phyloP scores from a whole-genome alignment of 2,888 invertebrate species.

The Nematopogon swammerdamellus region DNA sequence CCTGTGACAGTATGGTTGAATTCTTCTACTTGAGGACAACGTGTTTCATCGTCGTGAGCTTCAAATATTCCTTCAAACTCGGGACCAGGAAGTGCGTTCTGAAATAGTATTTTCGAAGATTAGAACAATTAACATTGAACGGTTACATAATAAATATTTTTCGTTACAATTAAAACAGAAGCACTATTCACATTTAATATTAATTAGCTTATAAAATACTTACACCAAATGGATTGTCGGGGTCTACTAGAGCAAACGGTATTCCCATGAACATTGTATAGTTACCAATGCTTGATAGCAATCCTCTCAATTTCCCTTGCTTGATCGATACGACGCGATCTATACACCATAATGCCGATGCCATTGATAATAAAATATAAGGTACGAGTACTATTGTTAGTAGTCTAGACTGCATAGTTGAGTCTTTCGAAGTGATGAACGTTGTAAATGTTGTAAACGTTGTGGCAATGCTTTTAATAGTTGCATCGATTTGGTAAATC shows the following conservation, averaged over 20 bases:
- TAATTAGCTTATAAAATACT: background rate
- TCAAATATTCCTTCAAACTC: constrained; percentile 5
- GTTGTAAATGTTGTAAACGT: too few species aligned
- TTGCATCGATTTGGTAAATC: too few species aligned
- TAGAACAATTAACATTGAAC: too few species aligned
- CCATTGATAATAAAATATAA: too few species aligned
- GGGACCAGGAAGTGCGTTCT: background rate
- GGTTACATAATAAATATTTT: too few species aligned
- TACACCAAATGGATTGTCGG: background rate
- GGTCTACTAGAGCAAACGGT: background rate
- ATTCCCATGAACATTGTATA: background rate
- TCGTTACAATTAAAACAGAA: too few species aligned
- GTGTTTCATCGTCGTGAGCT: constrained; percentile 1
- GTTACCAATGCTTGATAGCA: background rate
- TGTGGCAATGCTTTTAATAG: too few species aligned
- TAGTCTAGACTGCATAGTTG: too few species aligned
- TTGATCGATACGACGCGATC: background rate
- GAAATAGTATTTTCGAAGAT: background rate
- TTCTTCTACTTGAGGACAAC: background rate
- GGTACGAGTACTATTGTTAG: too few species aligned
- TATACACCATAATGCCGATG: too few species aligned
- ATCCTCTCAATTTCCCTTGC: background rate
- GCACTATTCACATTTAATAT: too few species aligned
- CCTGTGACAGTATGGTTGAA: background rate
- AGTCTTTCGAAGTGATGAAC: too few species aligned